Percentiles rank a stretch among this genome's conserved stretches.
These are phyloP conservation scores for Capreolus pygargus DNA, from an alignment of 2,113 vertebrate genomes.

Conservation along the genomic window DNA sequence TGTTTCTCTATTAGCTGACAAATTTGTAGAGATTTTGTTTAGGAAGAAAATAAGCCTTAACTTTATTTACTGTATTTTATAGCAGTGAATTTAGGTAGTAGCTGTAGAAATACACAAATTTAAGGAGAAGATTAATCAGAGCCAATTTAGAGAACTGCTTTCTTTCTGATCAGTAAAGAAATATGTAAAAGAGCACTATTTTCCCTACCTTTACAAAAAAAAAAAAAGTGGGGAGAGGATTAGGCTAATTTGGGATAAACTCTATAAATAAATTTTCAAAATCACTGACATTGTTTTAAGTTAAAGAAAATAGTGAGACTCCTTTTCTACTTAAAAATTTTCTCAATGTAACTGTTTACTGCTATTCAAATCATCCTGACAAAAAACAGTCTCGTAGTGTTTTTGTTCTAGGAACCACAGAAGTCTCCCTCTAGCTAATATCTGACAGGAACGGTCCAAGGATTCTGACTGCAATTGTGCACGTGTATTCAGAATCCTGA, in stretches of 20 bases:
- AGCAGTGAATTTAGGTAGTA: slow-evolving; percentile 66
- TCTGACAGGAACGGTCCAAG: slow-evolving; percentile 82
- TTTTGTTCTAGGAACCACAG: slow-evolving; percentile 83
- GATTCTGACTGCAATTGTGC: slow-evolving; percentile 82
- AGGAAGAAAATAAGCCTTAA: slow-evolving; percentile 49
- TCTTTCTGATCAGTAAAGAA: slow-evolving; percentile 52
- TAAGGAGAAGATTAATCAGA: slow-evolving; percentile 58
- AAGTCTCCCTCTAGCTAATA: slow-evolving; percentile 84
- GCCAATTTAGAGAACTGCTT: slow-evolving; percentile 54
- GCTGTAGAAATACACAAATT: slow-evolving; percentile 46
- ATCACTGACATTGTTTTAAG: slow-evolving; percentile 34
- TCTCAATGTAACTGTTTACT: slow-evolving; percentile 58
- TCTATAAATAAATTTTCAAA: slow-evolving; percentile 36
- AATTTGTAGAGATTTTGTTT: slow-evolving; percentile 32
- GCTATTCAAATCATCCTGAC: slow-evolving; percentile 63
- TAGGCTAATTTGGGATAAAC: slow-evolving; percentile 56
- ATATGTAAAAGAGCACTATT: slow-evolving; percentile 45
- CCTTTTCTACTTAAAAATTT: slow-evolving; percentile 48
- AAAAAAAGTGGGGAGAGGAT: not conserved
- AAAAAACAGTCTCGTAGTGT: slow-evolving; percentile 77
- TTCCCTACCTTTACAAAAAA: slow-evolving; percentile 13
- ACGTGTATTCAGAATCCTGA: slow-evolving; percentile 85
- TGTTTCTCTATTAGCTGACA: slow-evolving; percentile 55
- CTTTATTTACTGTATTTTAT: slow-evolving; percentile 63
- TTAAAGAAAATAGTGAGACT: slow-evolving; percentile 50